A percentile compares a stretch with the other conserved stretches of the same genome.
Evolutionary conservation across 2,797 vertebrate genomes (phyloP).

Genomic region (Vespertilio murinus): DNA sequence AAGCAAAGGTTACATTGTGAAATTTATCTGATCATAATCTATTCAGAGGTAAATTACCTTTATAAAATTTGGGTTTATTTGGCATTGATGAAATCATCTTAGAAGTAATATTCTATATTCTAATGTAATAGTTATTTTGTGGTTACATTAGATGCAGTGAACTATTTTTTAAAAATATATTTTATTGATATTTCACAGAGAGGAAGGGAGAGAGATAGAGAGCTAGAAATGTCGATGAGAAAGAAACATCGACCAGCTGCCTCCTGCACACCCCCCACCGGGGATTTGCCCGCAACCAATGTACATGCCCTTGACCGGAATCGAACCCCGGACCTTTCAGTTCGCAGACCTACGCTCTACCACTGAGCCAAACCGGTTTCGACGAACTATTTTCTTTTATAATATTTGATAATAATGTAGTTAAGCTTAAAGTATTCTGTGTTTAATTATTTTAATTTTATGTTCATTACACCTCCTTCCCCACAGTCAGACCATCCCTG

Average conservation of each 20-base stretch:
- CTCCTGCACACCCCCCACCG: no score
- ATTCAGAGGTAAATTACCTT: constrained; percentile 41
- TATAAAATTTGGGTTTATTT: constrained; percentile 2
- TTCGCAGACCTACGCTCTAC: no score
- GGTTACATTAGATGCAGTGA: background rate
- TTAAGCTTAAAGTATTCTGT: background rate
- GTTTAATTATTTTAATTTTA: constrained; percentile 2
- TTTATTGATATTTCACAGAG: no score
- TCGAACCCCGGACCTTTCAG: no score
- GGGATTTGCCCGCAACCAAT: no score
- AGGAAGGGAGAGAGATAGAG: no score
- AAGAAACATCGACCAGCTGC: no score
- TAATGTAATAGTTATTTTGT: background rate
- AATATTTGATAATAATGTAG: background rate
- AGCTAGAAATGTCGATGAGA: no score
- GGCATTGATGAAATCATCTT: background rate
- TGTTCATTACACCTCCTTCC: background rate
- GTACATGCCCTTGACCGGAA: no score
- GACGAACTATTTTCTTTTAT: constrained; percentile 6
- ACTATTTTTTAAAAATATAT: no score
- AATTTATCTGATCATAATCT: background rate
- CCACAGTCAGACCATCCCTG: background rate
- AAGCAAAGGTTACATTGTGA: constrained; percentile 3
- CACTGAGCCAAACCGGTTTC: no score
- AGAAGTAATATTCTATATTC: background rate